A percentile compares a stretch with the other conserved stretches of the same genome.
Evolutionary conservation across 2,113 vertebrate genomes (phyloP).

Genomic region (Chaenocephalus aceratus): DNA sequence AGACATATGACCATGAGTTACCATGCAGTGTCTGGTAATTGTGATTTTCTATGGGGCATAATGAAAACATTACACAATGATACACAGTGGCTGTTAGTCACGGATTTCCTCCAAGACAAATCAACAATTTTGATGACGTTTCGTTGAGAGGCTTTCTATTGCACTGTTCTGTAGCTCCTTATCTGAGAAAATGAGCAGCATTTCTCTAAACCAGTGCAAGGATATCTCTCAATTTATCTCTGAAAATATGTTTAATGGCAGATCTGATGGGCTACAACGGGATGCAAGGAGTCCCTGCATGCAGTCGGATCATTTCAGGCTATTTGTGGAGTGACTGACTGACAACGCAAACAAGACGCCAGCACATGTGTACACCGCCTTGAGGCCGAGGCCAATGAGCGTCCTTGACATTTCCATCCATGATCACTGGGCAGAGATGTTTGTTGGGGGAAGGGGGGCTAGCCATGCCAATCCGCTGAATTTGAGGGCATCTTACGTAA

Average conservation of each 20-base stretch:
- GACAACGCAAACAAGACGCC: conserved; percentile 64
- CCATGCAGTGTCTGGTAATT: conserved; percentile 21
- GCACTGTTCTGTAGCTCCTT: neutral
- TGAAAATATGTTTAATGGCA: conserved; percentile 30
- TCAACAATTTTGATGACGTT: conserved; percentile 28
- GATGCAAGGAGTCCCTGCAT: conserved; percentile 5
- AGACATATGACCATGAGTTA: conserved; percentile 57
- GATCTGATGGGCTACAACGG: conserved; percentile 28
- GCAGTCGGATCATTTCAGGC: conserved; percentile 37
- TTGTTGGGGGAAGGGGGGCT: conserved; percentile 28
- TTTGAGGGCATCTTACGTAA: conserved; percentile 59
- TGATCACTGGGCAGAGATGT: conserved; percentile 50
- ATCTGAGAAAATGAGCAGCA: conserved; percentile 14
- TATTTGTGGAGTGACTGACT: conserved; percentile 55
- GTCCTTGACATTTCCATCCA: conserved; percentile 73
- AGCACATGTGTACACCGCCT: conserved; percentile 51
- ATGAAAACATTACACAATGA: conserved; percentile 67
- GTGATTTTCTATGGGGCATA: conserved; percentile 45
- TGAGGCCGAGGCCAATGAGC: conserved; percentile 48
- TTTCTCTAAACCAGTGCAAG: neutral
- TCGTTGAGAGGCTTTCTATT: conserved; percentile 29
- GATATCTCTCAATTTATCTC: neutral
- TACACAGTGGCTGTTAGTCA: conserved; percentile 49
- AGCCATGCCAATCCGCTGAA: conserved; percentile 49
- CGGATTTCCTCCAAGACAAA: conserved; percentile 51